These are phyloP conservation scores for Pimephales promelas DNA, from an alignment of 2,113 vertebrate species.

Conservation along the genomic window DNA sequence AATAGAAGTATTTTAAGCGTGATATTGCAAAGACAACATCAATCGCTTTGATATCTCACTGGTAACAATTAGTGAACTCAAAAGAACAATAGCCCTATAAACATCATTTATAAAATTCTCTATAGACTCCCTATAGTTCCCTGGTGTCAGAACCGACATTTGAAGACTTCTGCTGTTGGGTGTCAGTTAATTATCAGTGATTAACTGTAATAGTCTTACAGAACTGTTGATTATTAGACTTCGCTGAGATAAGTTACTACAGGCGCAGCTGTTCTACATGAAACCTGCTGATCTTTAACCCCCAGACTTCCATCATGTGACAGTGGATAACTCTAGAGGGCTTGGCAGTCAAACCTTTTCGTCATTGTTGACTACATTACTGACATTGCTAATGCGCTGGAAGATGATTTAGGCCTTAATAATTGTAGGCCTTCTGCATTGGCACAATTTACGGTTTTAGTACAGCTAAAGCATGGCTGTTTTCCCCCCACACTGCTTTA, in stretches of 20 bases:
- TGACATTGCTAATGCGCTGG: neutral
- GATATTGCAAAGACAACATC: neutral
- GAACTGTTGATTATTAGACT: neutral
- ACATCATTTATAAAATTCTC: neutral
- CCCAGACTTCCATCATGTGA: neutral
- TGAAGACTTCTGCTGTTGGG: neutral
- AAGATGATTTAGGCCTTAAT: too few relatives aligned
- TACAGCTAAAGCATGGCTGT: neutral
- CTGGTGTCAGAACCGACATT: neutral
- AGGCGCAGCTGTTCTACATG: neutral
- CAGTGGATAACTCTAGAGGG: constrained; percentile 6
- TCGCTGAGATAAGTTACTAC: neutral
- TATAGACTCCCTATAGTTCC: neutral
- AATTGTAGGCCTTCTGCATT: neutral
- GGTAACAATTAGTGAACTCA: neutral
- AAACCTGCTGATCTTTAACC: neutral
- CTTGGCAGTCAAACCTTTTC: neutral
- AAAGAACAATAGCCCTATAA: neutral
- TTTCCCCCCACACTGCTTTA: neutral
- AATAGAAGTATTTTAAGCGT: neutral
- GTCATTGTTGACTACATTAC: neutral
- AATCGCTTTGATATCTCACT: neutral
- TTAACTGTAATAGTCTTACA: neutral
- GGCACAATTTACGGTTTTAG: neutral
- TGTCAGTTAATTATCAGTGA: neutral